Evolutionary conservation across 1,140 invertebrate genomes (phyloP).

Genomic region (Eurosta solidaginis): DNA sequence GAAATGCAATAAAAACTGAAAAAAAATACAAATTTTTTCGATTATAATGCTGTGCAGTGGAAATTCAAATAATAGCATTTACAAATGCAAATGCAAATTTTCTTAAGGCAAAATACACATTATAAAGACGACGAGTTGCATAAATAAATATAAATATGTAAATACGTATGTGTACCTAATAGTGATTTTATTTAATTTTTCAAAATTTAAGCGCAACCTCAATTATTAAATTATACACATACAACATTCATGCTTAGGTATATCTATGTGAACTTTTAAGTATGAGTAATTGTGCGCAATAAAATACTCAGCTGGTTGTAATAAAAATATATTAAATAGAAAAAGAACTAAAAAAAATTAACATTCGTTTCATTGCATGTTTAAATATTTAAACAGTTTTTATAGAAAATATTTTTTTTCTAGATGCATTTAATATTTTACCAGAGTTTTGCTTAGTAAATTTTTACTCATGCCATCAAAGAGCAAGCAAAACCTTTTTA

Average conservation of each 20-base stretch:
- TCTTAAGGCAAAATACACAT: background rate
- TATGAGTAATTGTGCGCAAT: background rate
- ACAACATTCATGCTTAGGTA: background rate
- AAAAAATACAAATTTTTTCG: background rate
- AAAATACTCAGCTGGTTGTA: background rate
- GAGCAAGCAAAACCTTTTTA: too few relatives aligned
- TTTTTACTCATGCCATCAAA: too few relatives aligned
- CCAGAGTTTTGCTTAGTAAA: too few relatives aligned
- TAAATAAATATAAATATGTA: slow-evolving; percentile 9
- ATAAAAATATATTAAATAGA: background rate
- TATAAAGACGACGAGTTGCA: background rate
- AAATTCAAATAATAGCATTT: background rate
- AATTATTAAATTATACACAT: background rate
- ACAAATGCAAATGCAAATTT: slow-evolving; percentile 7
- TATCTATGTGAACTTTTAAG: background rate
- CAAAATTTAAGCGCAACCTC: too few relatives aligned
- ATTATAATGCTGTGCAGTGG: background rate
- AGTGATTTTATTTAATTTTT: too few relatives aligned
- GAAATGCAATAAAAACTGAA: background rate
- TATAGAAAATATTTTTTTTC: background rate
- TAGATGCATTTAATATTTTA: too few relatives aligned
- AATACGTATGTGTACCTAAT: too few relatives aligned
- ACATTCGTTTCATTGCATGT: background rate
- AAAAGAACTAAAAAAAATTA: background rate
- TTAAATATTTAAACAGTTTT: background rate